Conservation (phyloP, 2,888 invertebrate species). For the Portevinia maculata region DNA sequence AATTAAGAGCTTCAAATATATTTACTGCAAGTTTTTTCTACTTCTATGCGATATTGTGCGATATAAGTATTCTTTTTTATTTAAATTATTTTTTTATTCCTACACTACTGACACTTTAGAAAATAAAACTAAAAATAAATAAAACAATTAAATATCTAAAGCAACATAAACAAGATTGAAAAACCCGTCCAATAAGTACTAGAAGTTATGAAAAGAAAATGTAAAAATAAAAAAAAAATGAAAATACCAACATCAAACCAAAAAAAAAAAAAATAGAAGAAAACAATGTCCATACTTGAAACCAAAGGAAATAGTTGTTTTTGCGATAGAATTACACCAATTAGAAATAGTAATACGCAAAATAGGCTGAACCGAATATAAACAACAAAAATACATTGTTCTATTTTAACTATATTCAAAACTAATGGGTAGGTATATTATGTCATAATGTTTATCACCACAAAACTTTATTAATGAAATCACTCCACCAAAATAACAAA, state of each 20-base stretch:
- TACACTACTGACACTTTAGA: conserved; percentile 44
- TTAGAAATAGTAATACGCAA: conserved; percentile 61
- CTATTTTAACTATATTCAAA: conserved; percentile 24
- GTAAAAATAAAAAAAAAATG: conserved; percentile 38
- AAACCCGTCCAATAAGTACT: conserved; percentile 73
- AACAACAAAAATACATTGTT: conserved; percentile 34
- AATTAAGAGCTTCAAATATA: conserved; percentile 74
- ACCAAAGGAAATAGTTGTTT: conserved; percentile 42
- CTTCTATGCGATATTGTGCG: conserved; percentile 66
- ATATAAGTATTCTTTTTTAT: conserved; percentile 5
- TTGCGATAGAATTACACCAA: conserved; percentile 35
- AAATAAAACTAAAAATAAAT: conserved; percentile 35
- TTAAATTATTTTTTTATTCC: conserved; percentile 24
- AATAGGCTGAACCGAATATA: conserved; percentile 61
- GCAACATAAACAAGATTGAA: conserved; percentile 73
- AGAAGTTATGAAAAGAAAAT: conserved; percentile 67
- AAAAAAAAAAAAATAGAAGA: conserved; percentile 26
- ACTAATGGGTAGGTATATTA: conserved; percentile 24
- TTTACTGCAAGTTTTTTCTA: conserved; percentile 68
- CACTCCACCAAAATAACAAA: conserved; percentile 56
- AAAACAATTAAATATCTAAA: conserved; percentile 51
- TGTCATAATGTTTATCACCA: conserved; percentile 54
- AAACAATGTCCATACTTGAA: conserved; percentile 58
- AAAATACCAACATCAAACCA: conserved; percentile 47
- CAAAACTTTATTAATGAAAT: conserved; percentile 59